Evolutionary conservation across 2,888 invertebrate genomes (phyloP).

Genomic region (Litoditis marina): DNA sequence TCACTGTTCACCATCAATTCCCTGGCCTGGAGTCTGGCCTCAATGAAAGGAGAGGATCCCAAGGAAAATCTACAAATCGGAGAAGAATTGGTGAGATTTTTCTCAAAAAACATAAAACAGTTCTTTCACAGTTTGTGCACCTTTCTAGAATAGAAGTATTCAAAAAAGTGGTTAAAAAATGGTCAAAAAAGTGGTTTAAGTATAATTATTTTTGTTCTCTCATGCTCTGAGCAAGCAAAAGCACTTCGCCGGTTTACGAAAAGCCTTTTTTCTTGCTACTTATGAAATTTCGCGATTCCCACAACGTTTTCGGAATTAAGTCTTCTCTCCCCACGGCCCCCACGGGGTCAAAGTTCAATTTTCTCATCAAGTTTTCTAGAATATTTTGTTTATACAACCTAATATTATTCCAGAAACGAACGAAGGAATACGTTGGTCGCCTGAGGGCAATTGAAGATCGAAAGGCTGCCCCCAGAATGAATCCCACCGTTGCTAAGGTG

Average conservation of each 20-base stretch:
- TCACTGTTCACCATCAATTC: slow-evolving; percentile 11
- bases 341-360: too few relatives aligned
- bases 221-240: too few relatives aligned
- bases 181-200: too few relatives aligned
- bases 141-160: not conserved
- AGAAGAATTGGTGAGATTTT: slow-evolving; percentile 9
- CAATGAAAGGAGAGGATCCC: slow-evolving; percentile 16
- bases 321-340: too few relatives aligned
- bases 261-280: too few relatives aligned
- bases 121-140: too few relatives aligned
- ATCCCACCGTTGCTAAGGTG: slow-evolving; percentile 11
- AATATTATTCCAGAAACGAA: slow-evolving; percentile 13
- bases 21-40: not conserved
- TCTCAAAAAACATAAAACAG: too few relatives aligned
- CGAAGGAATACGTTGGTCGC: slow-evolving; percentile 10
- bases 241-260: too few relatives aligned
- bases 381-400: too few relatives aligned
- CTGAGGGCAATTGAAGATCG: slow-evolving; percentile 1
- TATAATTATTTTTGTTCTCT: not conserved
- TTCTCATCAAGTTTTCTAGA: too few relatives aligned
- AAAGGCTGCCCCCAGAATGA: slow-evolving; percentile 13
- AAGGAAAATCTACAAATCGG: slow-evolving; percentile 2
- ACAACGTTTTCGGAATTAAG: not conserved
- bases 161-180: not conserved
- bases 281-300: too few relatives aligned